These are phyloP conservation scores for Notarius quadriscutis DNA, from an alignment of 2,113 vertebrate genomes.

Conservation along the genomic window DNA sequence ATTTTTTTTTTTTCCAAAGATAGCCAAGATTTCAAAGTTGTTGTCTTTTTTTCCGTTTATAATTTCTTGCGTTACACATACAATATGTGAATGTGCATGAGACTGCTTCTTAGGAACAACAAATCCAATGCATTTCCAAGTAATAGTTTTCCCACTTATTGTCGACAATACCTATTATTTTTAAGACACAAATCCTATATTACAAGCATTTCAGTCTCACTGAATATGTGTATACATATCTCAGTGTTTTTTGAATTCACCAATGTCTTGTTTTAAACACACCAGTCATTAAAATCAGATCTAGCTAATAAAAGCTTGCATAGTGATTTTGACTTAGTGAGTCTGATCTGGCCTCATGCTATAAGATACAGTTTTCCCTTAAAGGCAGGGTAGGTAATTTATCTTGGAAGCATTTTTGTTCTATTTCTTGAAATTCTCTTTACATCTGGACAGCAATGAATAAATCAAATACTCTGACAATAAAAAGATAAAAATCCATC, in stretches of 20 bases:
- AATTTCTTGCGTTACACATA: neutral
- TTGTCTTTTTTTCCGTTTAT: neutral
- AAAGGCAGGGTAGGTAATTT: no score
- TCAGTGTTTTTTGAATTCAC: neutral
- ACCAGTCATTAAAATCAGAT: neutral
- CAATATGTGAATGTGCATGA: conserved; percentile 4
- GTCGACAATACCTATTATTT: neutral
- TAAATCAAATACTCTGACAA: no score
- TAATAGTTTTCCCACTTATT: neutral
- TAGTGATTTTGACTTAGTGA: neutral
- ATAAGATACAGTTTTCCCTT: neutral
- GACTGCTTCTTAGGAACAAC: conserved; percentile 45
- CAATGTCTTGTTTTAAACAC: neutral
- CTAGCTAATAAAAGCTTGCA: neutral
- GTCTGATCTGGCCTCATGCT: neutral
- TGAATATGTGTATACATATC: neutral
- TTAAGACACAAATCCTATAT: neutral
- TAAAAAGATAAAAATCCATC: no score
- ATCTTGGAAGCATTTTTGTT: no score
- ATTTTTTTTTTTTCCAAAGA: conserved; percentile 2
- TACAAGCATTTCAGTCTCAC: neutral
- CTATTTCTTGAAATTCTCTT: no score
- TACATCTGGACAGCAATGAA: no score
- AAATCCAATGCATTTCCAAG: neutral
- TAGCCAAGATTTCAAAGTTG: neutral